These are phyloP conservation scores for Pseudochirops cupreus DNA, from an alignment of 2,797 vertebrate species.

Conservation along the genomic window DNA sequence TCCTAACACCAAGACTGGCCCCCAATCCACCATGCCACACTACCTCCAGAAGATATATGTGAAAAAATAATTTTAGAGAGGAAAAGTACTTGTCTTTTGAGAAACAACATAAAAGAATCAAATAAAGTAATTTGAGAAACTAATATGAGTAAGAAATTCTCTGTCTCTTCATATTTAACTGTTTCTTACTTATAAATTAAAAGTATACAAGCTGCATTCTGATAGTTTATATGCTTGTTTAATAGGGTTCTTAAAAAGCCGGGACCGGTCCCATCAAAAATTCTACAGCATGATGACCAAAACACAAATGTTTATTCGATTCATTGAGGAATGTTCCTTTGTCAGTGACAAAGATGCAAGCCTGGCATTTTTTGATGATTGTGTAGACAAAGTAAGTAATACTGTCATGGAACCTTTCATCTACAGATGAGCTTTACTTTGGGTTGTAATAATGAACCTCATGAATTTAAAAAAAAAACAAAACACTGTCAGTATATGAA, in stretches of 20 bases:
- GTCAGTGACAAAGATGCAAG: slow-evolving; percentile 99
- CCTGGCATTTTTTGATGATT: slow-evolving; percentile 99
- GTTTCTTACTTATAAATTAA: neutral
- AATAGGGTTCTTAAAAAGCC: slow-evolving; percentile 96
- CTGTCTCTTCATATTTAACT: neutral
- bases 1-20: neutral
- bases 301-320: slow-evolving; percentile 99
- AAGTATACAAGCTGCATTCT: neutral
- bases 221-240: slow-evolving; percentile 60
- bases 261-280: slow-evolving; percentile 98
- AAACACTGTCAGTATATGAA: neutral
- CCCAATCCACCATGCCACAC: neutral
- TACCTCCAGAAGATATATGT: neutral
- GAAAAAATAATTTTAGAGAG: neutral
- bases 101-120: neutral
- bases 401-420: neutral
- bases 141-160: neutral
- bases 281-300: slow-evolving; percentile 99
- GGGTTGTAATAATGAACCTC: neutral
- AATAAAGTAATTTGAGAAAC: neutral
- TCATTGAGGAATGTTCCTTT: slow-evolving; percentile 99
- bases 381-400: slow-evolving; percentile 96
- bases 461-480: neutral
- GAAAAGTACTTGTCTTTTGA: neutral
- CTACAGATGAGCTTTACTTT: neutral